phyloP scores from a whole-genome alignment of 2,888 invertebrate genomes.

The Malachius bipustulatus region DNA sequence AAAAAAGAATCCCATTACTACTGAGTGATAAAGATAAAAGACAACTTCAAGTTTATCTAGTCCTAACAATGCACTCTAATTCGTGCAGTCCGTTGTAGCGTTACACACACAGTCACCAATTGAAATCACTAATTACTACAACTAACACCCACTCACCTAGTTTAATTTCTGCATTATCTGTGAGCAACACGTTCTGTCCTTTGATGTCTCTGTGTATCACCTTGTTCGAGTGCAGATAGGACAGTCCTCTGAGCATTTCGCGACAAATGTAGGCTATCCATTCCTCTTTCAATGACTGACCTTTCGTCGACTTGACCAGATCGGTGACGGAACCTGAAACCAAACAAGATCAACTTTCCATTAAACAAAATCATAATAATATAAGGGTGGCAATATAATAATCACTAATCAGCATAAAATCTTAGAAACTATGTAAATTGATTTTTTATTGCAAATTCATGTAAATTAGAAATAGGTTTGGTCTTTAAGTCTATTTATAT shows the following conservation, averaged over 20 bases:
- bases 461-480: no score
- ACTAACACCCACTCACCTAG: slow-evolving; percentile 52
- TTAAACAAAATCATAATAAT: no score
- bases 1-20: no score
- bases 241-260: slow-evolving; percentile 88
- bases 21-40: slow-evolving; percentile 3
- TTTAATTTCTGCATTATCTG: slow-evolving; percentile 99
- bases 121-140: no score
- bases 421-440: no score
- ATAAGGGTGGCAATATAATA: no score
- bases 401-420: no score
- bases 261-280: slow-evolving; percentile 99
- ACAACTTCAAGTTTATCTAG: slow-evolving; percentile 1
- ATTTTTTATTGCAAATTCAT: no score
- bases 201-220: slow-evolving; percentile 99
- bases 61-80: background rate
- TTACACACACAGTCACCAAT: no score
- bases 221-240: slow-evolving; percentile 96
- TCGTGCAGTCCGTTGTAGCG: no score
- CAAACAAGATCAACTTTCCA: no score
- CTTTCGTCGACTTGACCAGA: slow-evolving; percentile 98
- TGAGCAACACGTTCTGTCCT: slow-evolving; percentile 97
- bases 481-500: no score
- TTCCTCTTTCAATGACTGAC: slow-evolving; percentile 95
- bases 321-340: slow-evolving; percentile 88